A percentile compares a stretch with the other conserved stretches of the same genome.
These are phyloP conservation scores for Ceratina japonica DNA, from an alignment of 1,140 invertebrate genomes.

Conservation along the genomic window DNA sequence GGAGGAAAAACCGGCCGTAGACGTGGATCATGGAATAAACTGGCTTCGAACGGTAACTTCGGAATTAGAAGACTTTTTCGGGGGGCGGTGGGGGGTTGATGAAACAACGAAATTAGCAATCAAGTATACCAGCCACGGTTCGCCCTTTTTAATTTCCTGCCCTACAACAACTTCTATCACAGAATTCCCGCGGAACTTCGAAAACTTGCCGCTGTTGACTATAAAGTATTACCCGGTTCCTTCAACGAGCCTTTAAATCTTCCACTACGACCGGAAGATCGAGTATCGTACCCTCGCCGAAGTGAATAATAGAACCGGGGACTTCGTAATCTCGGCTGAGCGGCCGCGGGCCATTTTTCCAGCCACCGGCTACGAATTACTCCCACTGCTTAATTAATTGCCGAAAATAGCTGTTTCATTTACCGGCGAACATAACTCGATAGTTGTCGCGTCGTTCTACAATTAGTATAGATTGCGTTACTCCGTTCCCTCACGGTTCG, in stretches of 20 bases:
- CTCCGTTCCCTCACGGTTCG: not conserved
- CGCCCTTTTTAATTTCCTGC: too few relatives aligned
- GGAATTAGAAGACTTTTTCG: too few relatives aligned
- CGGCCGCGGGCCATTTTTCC: not conserved
- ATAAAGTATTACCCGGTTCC: not conserved
- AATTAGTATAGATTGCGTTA: not conserved
- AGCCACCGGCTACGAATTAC: not conserved
- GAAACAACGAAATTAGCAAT: too few relatives aligned
- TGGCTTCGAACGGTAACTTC: too few relatives aligned
- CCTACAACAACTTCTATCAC: too few relatives aligned
- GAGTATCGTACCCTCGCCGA: not conserved
- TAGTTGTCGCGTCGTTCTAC: not conserved
- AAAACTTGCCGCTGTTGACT: not conserved
- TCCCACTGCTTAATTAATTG: not conserved
- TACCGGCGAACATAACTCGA: not conserved
- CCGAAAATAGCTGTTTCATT: not conserved
- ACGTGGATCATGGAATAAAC: too few relatives aligned
- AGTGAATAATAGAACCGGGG: not conserved
- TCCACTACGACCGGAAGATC: not conserved
- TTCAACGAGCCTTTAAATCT: conserved; percentile 8
- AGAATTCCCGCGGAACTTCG: not conserved
- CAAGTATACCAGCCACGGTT: too few relatives aligned
- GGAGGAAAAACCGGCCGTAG: too few relatives aligned
- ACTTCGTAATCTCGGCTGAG: not conserved
- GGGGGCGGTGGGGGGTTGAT: too few relatives aligned